phyloP scores from a whole-genome alignment of 2,888 invertebrate genomes.

The Leptinotarsa peninsularis region DNA sequence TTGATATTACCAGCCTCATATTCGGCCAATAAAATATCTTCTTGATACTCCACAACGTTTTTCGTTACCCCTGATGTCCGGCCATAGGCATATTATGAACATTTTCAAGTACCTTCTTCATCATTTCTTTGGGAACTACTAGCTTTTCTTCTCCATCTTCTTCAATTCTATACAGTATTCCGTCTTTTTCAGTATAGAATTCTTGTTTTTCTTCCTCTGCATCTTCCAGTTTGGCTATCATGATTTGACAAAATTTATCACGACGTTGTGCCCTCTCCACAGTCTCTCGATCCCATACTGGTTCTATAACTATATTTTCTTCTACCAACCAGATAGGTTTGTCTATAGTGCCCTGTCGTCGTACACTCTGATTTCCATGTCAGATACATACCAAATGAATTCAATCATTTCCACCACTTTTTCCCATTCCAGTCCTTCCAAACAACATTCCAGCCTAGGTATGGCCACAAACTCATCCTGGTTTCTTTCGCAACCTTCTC shows the following conservation, averaged over 20 bases:
- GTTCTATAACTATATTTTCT: slow-evolving; percentile 22
- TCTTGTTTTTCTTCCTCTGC: slow-evolving; percentile 3
- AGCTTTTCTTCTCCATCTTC: too few relatives aligned
- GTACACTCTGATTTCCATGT: not conserved
- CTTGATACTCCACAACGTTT: slow-evolving; percentile 47
- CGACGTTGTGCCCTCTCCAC: slow-evolving; percentile 17
- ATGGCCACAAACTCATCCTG: slow-evolving; percentile 8
- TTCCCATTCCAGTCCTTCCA: slow-evolving; percentile 26
- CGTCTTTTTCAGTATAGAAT: slow-evolving; percentile 24
- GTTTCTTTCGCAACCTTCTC: slow-evolving; percentile 18
- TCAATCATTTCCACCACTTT: slow-evolving; percentile 22
- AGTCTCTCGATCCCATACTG: slow-evolving; percentile 23
- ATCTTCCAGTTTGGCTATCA: slow-evolving; percentile 18
- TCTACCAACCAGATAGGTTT: not conserved
- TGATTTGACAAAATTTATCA: slow-evolving; percentile 19
- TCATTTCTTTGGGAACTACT: too few relatives aligned
- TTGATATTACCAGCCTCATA: slow-evolving; percentile 43
- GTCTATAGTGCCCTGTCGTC: not conserved
- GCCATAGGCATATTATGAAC: slow-evolving; percentile 32
- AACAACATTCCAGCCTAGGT: slow-evolving; percentile 3
- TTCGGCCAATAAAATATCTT: slow-evolving; percentile 48
- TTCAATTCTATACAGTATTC: slow-evolving; percentile 22
- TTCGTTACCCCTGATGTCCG: slow-evolving; percentile 47
- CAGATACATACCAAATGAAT: slow-evolving; percentile 22
- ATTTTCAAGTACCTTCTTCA: not conserved